phyloP scores from a whole-genome alignment of 2,888 invertebrate genomes.

The Erebia palarica region DNA sequence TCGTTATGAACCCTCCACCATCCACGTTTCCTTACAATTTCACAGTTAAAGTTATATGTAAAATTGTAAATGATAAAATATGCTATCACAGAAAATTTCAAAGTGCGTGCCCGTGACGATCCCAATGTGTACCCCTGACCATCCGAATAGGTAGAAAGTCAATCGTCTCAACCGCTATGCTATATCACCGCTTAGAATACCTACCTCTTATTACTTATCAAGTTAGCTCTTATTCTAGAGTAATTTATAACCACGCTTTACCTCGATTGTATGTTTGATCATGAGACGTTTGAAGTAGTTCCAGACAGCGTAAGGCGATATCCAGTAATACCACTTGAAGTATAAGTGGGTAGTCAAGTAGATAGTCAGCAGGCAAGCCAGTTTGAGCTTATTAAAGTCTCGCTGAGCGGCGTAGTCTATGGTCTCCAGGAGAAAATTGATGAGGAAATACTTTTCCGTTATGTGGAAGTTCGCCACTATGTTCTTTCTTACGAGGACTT shows the following conservation, averaged over 20 bases:
- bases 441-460: slow-evolving; percentile 60
- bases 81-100: too few relatives aligned
- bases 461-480: slow-evolving; percentile 57
- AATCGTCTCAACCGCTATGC: too few relatives aligned
- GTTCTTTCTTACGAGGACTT: slow-evolving; percentile 60
- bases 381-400: slow-evolving; percentile 58
- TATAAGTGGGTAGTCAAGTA: slow-evolving; percentile 62
- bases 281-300: slow-evolving; percentile 66
- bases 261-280: slow-evolving; percentile 71
- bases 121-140: too few relatives aligned
- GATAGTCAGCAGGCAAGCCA: slow-evolving; percentile 62
- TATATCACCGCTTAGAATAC: too few relatives aligned
- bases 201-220: too few relatives aligned
- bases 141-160: too few relatives aligned
- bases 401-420: slow-evolving; percentile 67
- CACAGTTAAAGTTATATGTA: too few relatives aligned
- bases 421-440: slow-evolving; percentile 55
- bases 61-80: too few relatives aligned
- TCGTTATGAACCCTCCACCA: too few relatives aligned
- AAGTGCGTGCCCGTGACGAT: too few relatives aligned
- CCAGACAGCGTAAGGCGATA: slow-evolving; percentile 61
- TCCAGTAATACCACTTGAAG: slow-evolving; percentile 72
- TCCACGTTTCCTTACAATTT: too few relatives aligned
- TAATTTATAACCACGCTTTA: slow-evolving; percentile 36
- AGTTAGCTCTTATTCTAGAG: too few relatives aligned